A percentile compares a stretch with the other conserved stretches of the same genome.
Evolutionary conservation across 2,888 invertebrate species (phyloP).

Genomic region (Acronicta leporina): DNA sequence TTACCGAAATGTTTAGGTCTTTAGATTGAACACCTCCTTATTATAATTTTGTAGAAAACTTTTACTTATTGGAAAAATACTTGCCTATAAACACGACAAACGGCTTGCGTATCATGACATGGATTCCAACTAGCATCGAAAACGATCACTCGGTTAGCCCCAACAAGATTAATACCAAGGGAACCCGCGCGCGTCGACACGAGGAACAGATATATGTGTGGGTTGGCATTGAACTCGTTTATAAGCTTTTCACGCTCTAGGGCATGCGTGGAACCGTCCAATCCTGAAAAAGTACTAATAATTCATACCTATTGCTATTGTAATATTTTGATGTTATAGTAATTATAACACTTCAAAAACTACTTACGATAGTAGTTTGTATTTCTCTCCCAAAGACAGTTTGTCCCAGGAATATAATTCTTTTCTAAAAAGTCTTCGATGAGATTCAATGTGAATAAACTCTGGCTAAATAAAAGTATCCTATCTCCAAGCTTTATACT

Average conservation of each 20-base stretch:
- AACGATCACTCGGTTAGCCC: constrained; percentile 98
- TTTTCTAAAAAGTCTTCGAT: constrained; percentile 97
- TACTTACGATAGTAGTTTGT: constrained; percentile 96
- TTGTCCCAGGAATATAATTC: constrained; percentile 91
- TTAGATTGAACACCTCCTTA: too few relatives aligned
- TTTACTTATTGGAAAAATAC: constrained; percentile 10
- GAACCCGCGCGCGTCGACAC: constrained; percentile 99
- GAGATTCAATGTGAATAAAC: constrained; percentile 97
- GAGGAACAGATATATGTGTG: constrained; percentile 96
- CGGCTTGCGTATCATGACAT: constrained; percentile 99
- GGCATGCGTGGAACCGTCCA: constrained; percentile 98
- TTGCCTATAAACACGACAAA: constrained; percentile 96
- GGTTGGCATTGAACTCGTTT: constrained; percentile 97
- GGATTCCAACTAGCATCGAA: constrained; percentile 99
- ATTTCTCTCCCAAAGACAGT: constrained; percentile 95
- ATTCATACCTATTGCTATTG: too few relatives aligned
- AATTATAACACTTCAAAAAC: neutral
- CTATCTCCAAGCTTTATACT: constrained; percentile 96
- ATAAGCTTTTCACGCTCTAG: constrained; percentile 98
- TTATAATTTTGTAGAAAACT: too few relatives aligned
- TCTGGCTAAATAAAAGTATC: constrained; percentile 98
- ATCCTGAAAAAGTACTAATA: constrained; percentile 87
- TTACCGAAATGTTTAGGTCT: too few relatives aligned
- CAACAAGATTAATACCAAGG: constrained; percentile 98
- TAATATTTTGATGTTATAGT: neutral